Percentiles rank a stretch among this genome's conserved stretches.
phyloP scores from a whole-genome alignment of 2,113 vertebrate species.

The Chloropsis hardwickii region DNA sequence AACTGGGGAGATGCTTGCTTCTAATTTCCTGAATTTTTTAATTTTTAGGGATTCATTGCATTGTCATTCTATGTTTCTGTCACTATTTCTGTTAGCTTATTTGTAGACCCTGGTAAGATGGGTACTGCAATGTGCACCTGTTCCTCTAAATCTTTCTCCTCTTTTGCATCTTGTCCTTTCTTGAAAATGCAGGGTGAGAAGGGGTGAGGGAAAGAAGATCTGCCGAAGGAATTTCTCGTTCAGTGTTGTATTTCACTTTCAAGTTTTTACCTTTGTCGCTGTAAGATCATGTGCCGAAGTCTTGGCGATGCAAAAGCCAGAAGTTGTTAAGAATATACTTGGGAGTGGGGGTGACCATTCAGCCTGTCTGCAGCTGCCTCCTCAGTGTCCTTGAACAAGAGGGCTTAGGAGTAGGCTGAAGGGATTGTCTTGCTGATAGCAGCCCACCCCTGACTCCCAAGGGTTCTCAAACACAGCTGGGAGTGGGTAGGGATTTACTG shows the following conservation, averaged over 20 bases:
- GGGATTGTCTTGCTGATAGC: slow-evolving; percentile 12
- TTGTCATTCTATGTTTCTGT: neutral
- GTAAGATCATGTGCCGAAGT: slow-evolving; percentile 25
- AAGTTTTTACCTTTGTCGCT: slow-evolving; percentile 43
- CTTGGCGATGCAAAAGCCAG: neutral
- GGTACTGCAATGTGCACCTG: slow-evolving; percentile 22
- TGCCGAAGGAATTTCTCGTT: slow-evolving; percentile 41
- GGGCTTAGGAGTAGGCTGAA: neutral
- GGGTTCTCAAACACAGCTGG: neutral
- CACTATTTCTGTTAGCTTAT: slow-evolving; percentile 15
- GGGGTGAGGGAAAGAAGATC: slow-evolving; percentile 57
- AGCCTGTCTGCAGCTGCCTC: slow-evolving; percentile 11
- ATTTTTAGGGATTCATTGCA: neutral
- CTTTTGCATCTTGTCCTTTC: slow-evolving; percentile 53
- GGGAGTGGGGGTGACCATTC: neutral
- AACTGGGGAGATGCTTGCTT: neutral
- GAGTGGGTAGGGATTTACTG: neutral
- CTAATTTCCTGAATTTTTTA: neutral
- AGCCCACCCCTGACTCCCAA: neutral
- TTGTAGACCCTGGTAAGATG: neutral
- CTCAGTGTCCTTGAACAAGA: slow-evolving; percentile 26
- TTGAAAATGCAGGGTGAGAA: slow-evolving; percentile 55
- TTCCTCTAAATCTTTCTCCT: slow-evolving; percentile 51
- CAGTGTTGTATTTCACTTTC: slow-evolving; percentile 52
- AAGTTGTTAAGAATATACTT: slow-evolving; percentile 29